phyloP scores from a whole-genome alignment of 2,888 invertebrate genomes.

The Ditula angustiorana region DNA sequence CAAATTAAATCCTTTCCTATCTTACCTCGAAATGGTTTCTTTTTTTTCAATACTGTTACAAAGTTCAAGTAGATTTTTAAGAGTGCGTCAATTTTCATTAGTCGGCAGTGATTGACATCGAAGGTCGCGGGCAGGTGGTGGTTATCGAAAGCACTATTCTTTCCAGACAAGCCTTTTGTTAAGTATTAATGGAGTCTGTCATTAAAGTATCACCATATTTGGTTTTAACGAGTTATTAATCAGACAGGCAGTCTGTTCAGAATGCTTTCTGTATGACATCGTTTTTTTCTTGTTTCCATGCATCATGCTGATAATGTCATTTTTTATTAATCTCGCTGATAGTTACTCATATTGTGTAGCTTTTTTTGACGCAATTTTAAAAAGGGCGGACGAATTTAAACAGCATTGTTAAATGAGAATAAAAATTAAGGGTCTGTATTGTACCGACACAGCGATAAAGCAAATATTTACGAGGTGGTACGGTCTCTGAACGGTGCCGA shows the following conservation, averaged over 20 bases:
- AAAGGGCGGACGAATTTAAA: not conserved
- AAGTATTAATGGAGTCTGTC: conserved; percentile 58
- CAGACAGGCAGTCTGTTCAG: conserved; percentile 48
- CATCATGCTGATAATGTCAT: not conserved
- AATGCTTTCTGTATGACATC: conserved; percentile 16
- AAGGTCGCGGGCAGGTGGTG: conserved; percentile 59
- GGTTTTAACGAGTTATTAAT: conserved; percentile 61
- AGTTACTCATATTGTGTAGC: no score
- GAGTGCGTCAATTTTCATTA: conserved; percentile 66
- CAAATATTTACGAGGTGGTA: no score
- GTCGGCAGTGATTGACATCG: conserved; percentile 62
- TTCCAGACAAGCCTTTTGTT: conserved; percentile 54
- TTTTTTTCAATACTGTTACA: conserved; percentile 7
- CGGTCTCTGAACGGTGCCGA: no score
- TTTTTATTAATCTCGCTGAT: not conserved
- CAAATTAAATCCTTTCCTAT: not conserved
- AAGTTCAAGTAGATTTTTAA: conserved; percentile 41
- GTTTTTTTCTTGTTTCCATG: conserved; percentile 24
- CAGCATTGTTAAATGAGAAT: not conserved
- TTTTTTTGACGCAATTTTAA: not conserved
- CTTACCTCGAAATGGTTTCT: conserved; percentile 12
- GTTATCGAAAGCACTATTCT: conserved; percentile 62
- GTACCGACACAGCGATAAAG: no score
- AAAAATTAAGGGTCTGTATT: not conserved
- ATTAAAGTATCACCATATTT: conserved; percentile 61